A percentile compares a stretch with the other conserved stretches of the same genome.
phyloP scores from a whole-genome alignment of 2,888 invertebrate species.

The Pseudolycoriella hygida region DNA sequence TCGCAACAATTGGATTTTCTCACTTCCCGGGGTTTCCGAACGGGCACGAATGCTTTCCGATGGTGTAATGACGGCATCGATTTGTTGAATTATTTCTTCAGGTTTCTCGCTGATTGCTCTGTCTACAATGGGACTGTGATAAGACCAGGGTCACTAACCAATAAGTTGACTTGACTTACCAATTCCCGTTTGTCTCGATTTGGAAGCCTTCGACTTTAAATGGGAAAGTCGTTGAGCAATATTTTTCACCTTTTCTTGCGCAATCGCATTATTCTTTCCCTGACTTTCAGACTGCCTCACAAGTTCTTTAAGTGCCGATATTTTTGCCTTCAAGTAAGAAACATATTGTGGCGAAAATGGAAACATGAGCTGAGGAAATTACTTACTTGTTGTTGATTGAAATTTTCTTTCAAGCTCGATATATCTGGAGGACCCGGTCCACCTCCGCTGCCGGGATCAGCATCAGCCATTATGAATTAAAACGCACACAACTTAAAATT shows the following conservation, averaged over 20 bases:
- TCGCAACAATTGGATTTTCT: constrained; percentile 33
- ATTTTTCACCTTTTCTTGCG: constrained; percentile 22
- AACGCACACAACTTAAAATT: too few relatives aligned
- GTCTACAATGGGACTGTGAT: too few relatives aligned
- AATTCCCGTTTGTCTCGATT: constrained; percentile 1
- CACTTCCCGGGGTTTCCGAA: constrained; percentile 29
- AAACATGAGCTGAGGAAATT: background rate
- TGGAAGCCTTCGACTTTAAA: constrained; percentile 18
- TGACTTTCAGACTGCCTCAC: constrained; percentile 21
- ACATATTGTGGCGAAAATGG: background rate
- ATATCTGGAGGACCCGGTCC: constrained; percentile 9
- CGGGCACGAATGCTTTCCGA: constrained; percentile 2
- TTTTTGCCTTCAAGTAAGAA: constrained; percentile 17
- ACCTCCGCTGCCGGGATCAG: constrained; percentile 3
- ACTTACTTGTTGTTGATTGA: constrained; percentile 14
- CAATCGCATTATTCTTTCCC: constrained; percentile 18
- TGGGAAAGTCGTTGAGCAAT: constrained; percentile 20
- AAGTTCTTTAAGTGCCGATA: constrained; percentile 20
- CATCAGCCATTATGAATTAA: too few relatives aligned
- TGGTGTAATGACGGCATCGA: constrained; percentile 1
- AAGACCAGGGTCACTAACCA: too few relatives aligned
- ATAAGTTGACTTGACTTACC: too few relatives aligned
- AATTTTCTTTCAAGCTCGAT: constrained; percentile 11
- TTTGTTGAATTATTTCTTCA: background rate
- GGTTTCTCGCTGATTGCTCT: constrained; percentile 1